Evolutionary conservation across 1,140 invertebrate genomes (phyloP).

Genomic region (Drosophila parvula): DNA sequence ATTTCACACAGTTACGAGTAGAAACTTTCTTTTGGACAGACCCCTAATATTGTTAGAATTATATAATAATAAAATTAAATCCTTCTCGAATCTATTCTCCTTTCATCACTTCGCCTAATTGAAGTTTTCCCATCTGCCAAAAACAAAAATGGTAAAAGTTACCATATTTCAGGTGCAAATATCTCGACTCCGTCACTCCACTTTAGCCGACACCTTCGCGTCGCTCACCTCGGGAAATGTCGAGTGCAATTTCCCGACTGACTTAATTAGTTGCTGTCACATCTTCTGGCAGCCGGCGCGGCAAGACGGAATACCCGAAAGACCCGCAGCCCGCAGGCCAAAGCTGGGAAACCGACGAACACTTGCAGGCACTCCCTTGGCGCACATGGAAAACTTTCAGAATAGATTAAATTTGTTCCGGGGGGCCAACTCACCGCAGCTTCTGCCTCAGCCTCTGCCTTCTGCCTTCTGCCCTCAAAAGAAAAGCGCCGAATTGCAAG

Average conservation of each 20-base stretch:
- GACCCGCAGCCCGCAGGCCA: slow-evolving; percentile 8
- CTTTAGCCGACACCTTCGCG: slow-evolving; percentile 22
- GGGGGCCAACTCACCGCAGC: slow-evolving; percentile 11
- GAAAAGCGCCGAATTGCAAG: slow-evolving; percentile 54
- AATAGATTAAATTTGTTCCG: slow-evolving; percentile 64
- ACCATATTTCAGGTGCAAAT: slow-evolving; percentile 10
- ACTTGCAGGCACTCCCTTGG: slow-evolving; percentile 49
- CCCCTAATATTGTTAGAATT: too few relatives aligned
- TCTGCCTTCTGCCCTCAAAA: slow-evolving; percentile 9
- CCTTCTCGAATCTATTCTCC: neutral
- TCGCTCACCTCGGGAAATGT: slow-evolving; percentile 29
- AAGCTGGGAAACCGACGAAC: slow-evolving; percentile 16
- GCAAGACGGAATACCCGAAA: slow-evolving; percentile 32
- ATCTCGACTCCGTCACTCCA: slow-evolving; percentile 18
- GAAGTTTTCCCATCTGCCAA: slow-evolving; percentile 7
- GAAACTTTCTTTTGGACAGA: too few relatives aligned
- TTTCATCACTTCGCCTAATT: neutral
- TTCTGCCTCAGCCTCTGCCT: neutral
- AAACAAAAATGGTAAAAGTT: neutral
- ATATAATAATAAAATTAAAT: too few relatives aligned
- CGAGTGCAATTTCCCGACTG: slow-evolving; percentile 46
- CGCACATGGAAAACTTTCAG: slow-evolving; percentile 59
- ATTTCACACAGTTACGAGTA: too few relatives aligned
- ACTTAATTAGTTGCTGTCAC: slow-evolving; percentile 62
- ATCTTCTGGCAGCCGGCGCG: slow-evolving; percentile 37